A percentile compares a stretch with the other conserved stretches of the same genome.
phyloP scores from a whole-genome alignment of 2,888 invertebrate genomes.

The Lobophora halterata region DNA sequence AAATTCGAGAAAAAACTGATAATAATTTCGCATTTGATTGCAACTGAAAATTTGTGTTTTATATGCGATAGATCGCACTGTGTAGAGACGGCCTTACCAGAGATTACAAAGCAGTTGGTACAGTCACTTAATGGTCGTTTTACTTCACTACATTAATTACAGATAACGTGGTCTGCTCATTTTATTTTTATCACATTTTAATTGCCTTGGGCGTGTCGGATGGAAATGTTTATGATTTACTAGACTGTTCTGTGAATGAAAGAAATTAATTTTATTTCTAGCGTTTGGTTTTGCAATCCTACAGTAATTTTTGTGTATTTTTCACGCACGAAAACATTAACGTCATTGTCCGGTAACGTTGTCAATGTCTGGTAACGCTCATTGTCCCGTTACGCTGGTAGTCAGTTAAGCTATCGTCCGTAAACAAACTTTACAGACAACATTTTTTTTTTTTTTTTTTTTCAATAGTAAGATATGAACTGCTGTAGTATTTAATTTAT shows the following conservation, averaged over 20 bases:
- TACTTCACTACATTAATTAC: conserved; percentile 63
- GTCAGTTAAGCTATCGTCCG: too few species aligned
- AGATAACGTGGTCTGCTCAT: conserved; percentile 53
- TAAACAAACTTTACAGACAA: too few species aligned
- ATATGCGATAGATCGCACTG: too few species aligned
- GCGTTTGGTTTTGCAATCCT: conserved; percentile 2
- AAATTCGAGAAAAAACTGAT: too few species aligned
- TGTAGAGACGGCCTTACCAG: conserved; percentile 1
- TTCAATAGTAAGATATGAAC: too few species aligned
- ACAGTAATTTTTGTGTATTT: neutral
- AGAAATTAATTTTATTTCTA: conserved; percentile 10
- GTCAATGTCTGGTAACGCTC: too few species aligned
- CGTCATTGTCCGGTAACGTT: too few species aligned
- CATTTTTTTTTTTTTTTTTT: too few species aligned
- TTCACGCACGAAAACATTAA: neutral
- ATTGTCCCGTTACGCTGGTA: too few species aligned
- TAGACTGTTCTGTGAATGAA: conserved; percentile 13
- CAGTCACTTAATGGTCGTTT: conserved; percentile 60
- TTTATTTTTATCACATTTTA: conserved; percentile 55
- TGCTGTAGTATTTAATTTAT: too few species aligned
- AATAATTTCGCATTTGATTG: too few species aligned
- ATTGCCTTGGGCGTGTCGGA: conserved; percentile 37
- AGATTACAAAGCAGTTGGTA: conserved; percentile 8
- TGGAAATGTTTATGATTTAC: conserved; percentile 27
- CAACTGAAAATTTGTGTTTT: too few species aligned